These are phyloP conservation scores for Tinea pellionella DNA, from an alignment of 2,888 invertebrate species.

Conservation along the genomic window DNA sequence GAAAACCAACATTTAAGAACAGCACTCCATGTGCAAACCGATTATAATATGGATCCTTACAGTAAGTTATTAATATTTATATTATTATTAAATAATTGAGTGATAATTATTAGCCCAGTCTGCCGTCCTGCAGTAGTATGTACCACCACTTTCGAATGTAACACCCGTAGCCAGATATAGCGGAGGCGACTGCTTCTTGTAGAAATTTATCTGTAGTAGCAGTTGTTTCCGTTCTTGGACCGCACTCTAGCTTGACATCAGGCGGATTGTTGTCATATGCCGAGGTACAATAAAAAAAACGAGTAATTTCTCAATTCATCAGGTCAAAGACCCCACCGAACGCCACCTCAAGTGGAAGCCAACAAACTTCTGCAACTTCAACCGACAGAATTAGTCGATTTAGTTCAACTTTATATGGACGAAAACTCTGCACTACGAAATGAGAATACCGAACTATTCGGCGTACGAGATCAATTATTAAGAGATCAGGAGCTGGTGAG, in stretches of 20 bases:
- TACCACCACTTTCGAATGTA: too few relatives aligned
- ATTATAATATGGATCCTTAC: conserved; percentile 40
- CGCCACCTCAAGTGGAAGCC: conserved; percentile 75
- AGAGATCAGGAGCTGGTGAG: conserved; percentile 92
- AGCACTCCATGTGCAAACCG: conserved; percentile 75
- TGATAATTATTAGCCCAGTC: too few relatives aligned
- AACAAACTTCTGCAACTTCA: conserved; percentile 81
- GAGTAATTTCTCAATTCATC: not conserved
- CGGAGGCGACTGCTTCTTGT: too few relatives aligned
- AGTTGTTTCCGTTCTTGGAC: too few relatives aligned
- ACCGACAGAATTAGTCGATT: conserved; percentile 82
- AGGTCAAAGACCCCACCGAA: conserved; percentile 28
- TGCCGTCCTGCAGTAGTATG: too few relatives aligned
- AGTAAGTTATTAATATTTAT: conserved; percentile 26
- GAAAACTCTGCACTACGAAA: conserved; percentile 82
- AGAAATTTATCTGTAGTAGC: too few relatives aligned
- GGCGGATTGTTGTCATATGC: too few relatives aligned
- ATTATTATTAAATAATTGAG: too few relatives aligned
- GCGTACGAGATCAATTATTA: conserved; percentile 81
- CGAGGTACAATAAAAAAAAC: conserved; percentile 2
- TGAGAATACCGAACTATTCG: conserved; percentile 88
- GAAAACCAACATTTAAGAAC: conserved; percentile 90
- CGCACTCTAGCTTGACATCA: too few relatives aligned
- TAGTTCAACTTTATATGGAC: conserved; percentile 86
- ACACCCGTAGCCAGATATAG: too few relatives aligned